Percentiles rank a stretch among this genome's conserved stretches.
phyloP scores from a whole-genome alignment of 2,888 invertebrate genomes.

The Ypsolopha sequella region DNA sequence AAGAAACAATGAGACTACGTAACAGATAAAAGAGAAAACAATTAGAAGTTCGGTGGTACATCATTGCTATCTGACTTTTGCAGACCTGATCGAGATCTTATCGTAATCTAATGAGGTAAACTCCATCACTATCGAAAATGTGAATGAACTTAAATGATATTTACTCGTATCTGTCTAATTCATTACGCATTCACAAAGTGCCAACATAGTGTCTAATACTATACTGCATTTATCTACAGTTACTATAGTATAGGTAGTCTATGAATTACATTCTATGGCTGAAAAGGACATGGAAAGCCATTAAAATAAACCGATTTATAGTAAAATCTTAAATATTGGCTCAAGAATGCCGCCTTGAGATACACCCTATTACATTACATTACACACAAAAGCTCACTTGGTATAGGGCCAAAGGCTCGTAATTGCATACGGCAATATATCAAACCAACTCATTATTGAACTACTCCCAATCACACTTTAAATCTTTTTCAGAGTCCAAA shows the following conservation, averaged over 20 bases:
- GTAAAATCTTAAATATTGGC: neutral
- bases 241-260: no score
- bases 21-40: slow-evolving; percentile 58
- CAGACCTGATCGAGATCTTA: slow-evolving; percentile 22
- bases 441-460: slow-evolving; percentile 29
- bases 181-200: no score
- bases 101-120: slow-evolving; percentile 7
- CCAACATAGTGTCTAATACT: no score
- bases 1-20: slow-evolving; percentile 42
- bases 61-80: slow-evolving; percentile 33
- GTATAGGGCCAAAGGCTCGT: slow-evolving; percentile 45
- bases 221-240: no score
- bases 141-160: no score
- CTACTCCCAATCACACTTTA: slow-evolving; percentile 24
- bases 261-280: no score
- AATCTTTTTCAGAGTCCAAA: slow-evolving; percentile 28
- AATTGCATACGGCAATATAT: slow-evolving; percentile 48
- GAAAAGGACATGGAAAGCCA: no score
- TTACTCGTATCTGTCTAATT: no score
- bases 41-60: slow-evolving; percentile 39
- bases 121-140: no score
- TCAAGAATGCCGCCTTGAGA: slow-evolving; percentile 5
- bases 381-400: slow-evolving; percentile 30
- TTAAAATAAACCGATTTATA: no score
- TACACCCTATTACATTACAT: slow-evolving; percentile 47